Conservation (phyloP, 2,797 vertebrate species). For the Enteromius unitaeniatus region DNA sequence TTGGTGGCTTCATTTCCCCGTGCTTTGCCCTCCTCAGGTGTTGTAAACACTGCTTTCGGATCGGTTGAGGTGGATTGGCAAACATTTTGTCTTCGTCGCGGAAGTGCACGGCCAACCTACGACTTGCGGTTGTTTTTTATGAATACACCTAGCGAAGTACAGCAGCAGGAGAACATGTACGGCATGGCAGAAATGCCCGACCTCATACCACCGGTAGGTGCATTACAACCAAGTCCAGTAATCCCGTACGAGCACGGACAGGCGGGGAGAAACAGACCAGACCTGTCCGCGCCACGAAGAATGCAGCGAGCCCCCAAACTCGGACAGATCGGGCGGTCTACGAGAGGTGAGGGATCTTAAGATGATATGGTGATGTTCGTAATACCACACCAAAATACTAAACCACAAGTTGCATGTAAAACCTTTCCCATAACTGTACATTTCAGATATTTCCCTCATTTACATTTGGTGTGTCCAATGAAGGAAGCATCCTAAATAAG, state of each 20-base stretch:
- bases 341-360: constrained; percentile 74
- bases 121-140: constrained; percentile 34
- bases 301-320: constrained; percentile 81
- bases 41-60: background rate
- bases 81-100: background rate
- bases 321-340: constrained; percentile 81
- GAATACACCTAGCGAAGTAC: constrained; percentile 70
- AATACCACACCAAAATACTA: background rate
- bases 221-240: constrained; percentile 71
- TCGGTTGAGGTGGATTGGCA: background rate
- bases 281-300: constrained; percentile 68
- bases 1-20: background rate
- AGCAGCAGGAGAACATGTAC: constrained; percentile 73
- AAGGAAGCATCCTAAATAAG: background rate
- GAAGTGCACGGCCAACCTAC: background rate
- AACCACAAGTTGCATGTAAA: background rate
- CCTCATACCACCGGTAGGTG: constrained; percentile 72
- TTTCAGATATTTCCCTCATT: background rate
- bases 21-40: constrained; percentile 7
- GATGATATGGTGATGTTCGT: background rate
- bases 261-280: constrained; percentile 60
- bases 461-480: background rate
- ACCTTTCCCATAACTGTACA: background rate
- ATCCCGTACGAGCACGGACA: constrained; percentile 73
- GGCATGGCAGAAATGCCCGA: constrained; percentile 78